Base-by-base conservation (phyloP, 2,113 vertebrate genomes). In the Canis aureus region DNA sequence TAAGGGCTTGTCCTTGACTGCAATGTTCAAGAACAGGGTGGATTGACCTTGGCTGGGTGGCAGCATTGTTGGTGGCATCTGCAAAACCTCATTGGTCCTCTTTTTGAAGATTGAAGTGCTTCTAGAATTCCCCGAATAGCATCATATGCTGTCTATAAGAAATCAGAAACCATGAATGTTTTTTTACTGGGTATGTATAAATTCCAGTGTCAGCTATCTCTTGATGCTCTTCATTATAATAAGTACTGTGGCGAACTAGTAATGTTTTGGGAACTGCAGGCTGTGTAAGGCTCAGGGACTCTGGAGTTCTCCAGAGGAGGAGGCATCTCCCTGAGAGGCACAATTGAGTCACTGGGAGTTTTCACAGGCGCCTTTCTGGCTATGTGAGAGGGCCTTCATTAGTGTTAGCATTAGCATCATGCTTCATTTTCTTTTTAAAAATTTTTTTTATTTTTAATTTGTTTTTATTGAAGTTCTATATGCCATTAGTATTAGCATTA, bases 341-440 rank as follows among this genome's bases (percentile, higher is more conserved):
- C 5, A 4, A 0, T 0, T 20, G 53, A 32, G 66, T 53, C 81
- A 6, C 53, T 60, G 90, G 86, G 60, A 96, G 35, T 95, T 64
- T 66, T 53, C 73, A 35, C 17, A 66, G 93, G 88, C 19, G 66
- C 82, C 94, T 23, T 9, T 85, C 53, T 95, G 94, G n/a, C 91
- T 89, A 0, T 6, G 23, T 19, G 8, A 11, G 17, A 13, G 25
- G 35, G 5, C 19, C 35, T 89, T 29, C 8, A 3, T 83, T n/a
- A 43, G 62, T 12, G 7, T 49, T 43, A 60, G 12, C 11, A 23
- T 62, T 43, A 43, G 43, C 43, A 43, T 43, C 17, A 53, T 9
- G 5, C 8, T 51, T 60, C 9, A 71, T 83, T 93, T 81, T 35
- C 49, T 43, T 43, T 43, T 43, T 43, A 1, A 43, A 43, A 43